Evolutionary conservation across 2,888 invertebrate genomes (phyloP).

Genomic region (Punctoribates punctum): DNA sequence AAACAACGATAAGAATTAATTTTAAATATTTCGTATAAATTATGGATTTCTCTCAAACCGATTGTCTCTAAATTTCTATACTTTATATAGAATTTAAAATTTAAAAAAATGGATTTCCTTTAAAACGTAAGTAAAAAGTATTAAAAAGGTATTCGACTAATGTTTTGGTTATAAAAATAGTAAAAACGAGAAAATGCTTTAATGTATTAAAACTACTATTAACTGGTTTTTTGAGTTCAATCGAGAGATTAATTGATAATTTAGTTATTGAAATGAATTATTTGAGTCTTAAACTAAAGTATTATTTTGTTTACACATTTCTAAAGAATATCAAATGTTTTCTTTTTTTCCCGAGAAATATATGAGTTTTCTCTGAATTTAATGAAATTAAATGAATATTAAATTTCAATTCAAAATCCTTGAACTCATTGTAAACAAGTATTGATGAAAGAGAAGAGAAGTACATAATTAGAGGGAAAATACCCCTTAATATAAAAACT

Average conservation of each 20-base stretch:
- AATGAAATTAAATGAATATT: background rate
- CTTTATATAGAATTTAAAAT: too few species aligned
- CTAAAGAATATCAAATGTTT: too few species aligned
- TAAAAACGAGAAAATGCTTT: background rate
- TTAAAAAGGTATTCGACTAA: background rate
- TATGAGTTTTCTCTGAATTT: background rate
- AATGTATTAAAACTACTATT: background rate
- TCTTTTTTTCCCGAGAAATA: too few species aligned
- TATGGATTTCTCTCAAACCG: too few species aligned
- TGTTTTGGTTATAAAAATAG: background rate
- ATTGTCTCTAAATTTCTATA: too few species aligned
- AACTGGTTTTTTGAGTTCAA: too few species aligned
- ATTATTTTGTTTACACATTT: too few species aligned
- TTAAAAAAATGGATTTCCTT: too few species aligned
- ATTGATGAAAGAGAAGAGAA: constrained; percentile 4
- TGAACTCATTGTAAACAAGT: constrained; percentile 21
- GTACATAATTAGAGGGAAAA: constrained; percentile 11
- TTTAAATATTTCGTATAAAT: too few species aligned
- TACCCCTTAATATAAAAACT: constrained; percentile 12
- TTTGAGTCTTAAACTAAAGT: too few species aligned
- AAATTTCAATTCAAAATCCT: background rate
- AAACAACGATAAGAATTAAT: background rate
- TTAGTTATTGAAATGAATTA: too few species aligned
- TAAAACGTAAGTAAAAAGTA: background rate
- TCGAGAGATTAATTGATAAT: too few species aligned